Percentiles rank a stretch among this genome's conserved stretches.
Conservation (phyloP, 2,113 vertebrate genomes). For the Oplegnathus fasciatus region DNA sequence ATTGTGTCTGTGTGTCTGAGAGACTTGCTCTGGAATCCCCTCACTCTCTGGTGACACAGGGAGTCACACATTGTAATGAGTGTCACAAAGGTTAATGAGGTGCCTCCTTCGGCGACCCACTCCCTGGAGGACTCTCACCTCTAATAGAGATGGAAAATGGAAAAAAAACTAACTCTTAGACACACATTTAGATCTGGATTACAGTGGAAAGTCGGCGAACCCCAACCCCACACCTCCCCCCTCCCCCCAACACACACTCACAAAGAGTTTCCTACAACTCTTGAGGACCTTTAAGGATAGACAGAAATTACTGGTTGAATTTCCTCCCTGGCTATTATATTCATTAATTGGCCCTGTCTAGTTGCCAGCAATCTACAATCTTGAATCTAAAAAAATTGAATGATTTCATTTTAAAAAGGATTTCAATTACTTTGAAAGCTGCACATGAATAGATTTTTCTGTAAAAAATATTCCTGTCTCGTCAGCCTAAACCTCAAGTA, state of each 20-base stretch:
- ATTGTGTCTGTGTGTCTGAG: neutral
- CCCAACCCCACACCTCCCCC: neutral
- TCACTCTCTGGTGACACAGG: slow-evolving; percentile 27
- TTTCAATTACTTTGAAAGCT: slow-evolving; percentile 48
- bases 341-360: neutral
- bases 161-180: neutral
- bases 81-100: slow-evolving; percentile 78
- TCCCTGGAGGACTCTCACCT: slow-evolving; percentile 33
- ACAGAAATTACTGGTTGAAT: neutral
- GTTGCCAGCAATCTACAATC: slow-evolving; percentile 1
- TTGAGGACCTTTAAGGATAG: neutral
- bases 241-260: neutral
- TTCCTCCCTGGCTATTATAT: slow-evolving; percentile 8
- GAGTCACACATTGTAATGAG: slow-evolving; percentile 59
- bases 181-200: slow-evolving; percentile 41
- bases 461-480: neutral
- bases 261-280: neutral
- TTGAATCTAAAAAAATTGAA: neutral
- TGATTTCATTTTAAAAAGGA: slow-evolving; percentile 15
- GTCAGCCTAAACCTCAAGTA: slow-evolving; percentile 20
- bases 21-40: slow-evolving; percentile 44
- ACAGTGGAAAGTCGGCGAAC: neutral
- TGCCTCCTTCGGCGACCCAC: slow-evolving; percentile 30
- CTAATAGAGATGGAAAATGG: slow-evolving; percentile 36
- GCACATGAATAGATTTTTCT: slow-evolving; percentile 15